Evolutionary conservation across 2,113 vertebrate species (phyloP).

Genomic region (Rhea americana): DNA sequence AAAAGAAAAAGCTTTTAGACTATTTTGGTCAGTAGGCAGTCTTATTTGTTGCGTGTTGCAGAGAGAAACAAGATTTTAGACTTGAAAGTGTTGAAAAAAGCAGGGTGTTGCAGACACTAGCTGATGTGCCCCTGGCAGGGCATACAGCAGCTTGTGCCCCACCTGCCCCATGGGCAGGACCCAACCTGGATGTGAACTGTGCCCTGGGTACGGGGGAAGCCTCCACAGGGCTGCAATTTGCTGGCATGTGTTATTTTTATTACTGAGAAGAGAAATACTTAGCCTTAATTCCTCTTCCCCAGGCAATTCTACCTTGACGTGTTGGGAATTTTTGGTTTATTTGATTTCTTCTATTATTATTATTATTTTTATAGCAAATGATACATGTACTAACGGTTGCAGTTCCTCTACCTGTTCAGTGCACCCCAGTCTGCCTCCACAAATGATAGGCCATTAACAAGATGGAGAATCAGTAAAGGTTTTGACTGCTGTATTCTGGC

Average conservation of each 20-base stretch:
- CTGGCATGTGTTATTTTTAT: background rate
- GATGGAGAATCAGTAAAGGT: background rate
- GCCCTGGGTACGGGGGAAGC: background rate
- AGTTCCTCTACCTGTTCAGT: background rate
- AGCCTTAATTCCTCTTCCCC: background rate
- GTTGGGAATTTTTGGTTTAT: background rate
- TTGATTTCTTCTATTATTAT: background rate
- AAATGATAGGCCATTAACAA: background rate
- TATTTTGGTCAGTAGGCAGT: background rate
- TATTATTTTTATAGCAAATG: background rate
- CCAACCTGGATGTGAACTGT: fast-evolving
- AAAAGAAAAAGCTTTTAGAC: background rate
- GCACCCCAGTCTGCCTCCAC: background rate
- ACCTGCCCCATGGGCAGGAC: background rate
- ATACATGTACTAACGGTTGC: background rate
- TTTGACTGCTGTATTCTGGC: background rate
- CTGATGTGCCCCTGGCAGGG: fast-evolving
- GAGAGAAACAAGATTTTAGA: background rate
- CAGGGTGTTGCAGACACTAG: background rate
- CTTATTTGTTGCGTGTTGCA: background rate
- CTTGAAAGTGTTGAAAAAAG: background rate
- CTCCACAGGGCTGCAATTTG: background rate
- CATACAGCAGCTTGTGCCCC: background rate
- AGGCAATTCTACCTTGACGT: background rate
- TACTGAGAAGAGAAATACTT: background rate